These are phyloP conservation scores for Graptemys geographica DNA, from an alignment of 2,797 vertebrate species.

Conservation along the genomic window DNA sequence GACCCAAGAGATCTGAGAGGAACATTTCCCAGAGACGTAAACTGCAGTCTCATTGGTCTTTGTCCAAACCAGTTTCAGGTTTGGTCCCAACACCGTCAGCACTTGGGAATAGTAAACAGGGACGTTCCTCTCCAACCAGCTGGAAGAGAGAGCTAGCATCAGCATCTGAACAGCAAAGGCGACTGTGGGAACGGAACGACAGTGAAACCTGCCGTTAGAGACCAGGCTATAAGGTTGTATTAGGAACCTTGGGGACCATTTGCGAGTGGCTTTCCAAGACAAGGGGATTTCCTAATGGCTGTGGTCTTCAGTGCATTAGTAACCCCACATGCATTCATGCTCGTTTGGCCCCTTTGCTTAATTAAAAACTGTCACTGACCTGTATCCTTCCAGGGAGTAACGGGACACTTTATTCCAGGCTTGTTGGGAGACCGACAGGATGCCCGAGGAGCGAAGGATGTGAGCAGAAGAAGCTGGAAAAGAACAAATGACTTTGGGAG, in stretches of 20 bases:
- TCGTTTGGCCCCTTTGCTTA: rapidly evolving
- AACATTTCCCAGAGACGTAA: slow-evolving; percentile 78
- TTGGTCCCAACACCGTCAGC: slow-evolving; percentile 77
- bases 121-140: slow-evolving; percentile 89
- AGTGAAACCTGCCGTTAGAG: rapidly evolving
- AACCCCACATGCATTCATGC: rapidly evolving
- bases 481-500: background rate
- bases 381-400: slow-evolving; percentile 84
- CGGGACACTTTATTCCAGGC: slow-evolving; percentile 85
- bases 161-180: rapidly evolving
- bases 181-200: rapidly evolving
- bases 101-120: slow-evolving; percentile 84
- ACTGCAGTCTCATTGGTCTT: slow-evolving; percentile 67
- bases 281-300: background rate
- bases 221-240: background rate
- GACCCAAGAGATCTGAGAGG: slow-evolving; percentile 81
- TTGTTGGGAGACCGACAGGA: slow-evolving; percentile 84
- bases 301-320: rapidly evolving
- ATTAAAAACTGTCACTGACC: slow-evolving; percentile 75
- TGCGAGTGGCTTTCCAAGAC: background rate
- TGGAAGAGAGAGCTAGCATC: slow-evolving; percentile 48
- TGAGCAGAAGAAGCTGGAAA: slow-evolving; percentile 84
- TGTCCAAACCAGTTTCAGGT: slow-evolving; percentile 82
- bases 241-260: background rate
- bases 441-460: slow-evolving; percentile 84